Conservation (phyloP, 2,113 vertebrate genomes). For the Tragelaphus imberbis region DNA sequence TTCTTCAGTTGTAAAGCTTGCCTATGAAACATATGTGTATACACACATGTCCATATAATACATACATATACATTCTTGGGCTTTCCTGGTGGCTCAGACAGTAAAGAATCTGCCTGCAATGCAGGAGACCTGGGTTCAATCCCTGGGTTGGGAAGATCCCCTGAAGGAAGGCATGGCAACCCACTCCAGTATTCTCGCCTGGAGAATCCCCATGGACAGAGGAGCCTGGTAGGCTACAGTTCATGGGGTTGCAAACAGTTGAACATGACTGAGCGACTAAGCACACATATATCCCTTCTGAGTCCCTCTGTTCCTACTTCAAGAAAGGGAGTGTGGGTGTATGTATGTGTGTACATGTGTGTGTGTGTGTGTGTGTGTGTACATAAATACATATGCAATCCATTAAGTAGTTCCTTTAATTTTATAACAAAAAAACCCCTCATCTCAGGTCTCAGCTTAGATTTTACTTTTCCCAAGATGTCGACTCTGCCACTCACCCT, state of each 20-base stretch:
- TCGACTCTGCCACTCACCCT: background rate
- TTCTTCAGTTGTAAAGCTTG: background rate
- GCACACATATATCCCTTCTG: background rate
- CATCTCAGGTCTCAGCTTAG: background rate
- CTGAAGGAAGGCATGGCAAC: background rate
- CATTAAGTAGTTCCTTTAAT: background rate
- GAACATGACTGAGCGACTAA: background rate
- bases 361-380: background rate
- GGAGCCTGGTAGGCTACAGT: background rate
- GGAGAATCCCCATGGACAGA: background rate
- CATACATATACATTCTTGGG: background rate
- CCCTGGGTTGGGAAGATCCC: background rate
- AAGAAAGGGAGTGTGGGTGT: background rate
- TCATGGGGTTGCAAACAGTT: background rate
- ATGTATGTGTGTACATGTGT: background rate
- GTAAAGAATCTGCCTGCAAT: background rate
- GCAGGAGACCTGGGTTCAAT: background rate
- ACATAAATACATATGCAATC: background rate
- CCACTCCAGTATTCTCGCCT: background rate
- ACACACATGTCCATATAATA: background rate
- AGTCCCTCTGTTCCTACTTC: background rate
- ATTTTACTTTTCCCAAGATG: background rate
- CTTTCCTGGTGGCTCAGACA: background rate
- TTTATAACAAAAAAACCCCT: background rate
- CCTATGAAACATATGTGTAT: background rate